Percentiles rank a stretch among this genome's conserved stretches.
These are phyloP conservation scores for Sylvicola fuscatus DNA, from an alignment of 2,888 invertebrate species.

Conservation along the genomic window DNA sequence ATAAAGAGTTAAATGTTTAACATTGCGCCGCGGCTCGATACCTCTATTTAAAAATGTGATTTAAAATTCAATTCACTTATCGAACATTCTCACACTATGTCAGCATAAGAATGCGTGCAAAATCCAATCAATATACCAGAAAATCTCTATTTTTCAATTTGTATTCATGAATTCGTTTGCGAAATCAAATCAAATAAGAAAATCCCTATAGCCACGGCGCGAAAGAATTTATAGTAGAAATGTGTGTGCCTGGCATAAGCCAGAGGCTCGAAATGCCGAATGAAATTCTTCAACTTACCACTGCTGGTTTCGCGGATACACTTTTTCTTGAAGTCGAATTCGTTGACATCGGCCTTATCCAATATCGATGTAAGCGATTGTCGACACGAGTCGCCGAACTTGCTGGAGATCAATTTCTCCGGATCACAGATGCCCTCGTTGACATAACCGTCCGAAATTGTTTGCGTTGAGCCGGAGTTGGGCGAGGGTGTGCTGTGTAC, in stretches of 20 bases:
- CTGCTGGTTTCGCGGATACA: slow-evolving; percentile 25
- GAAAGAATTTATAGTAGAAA: not conserved
- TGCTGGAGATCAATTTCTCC: slow-evolving; percentile 27
- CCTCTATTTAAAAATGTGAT: too few relatives aligned
- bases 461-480: slow-evolving; percentile 45
- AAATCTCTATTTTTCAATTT: too few relatives aligned
- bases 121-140: too few relatives aligned
- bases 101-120: not conserved
- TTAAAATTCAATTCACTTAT: not conserved
- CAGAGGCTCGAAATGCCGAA: not conserved
- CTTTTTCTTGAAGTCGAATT: slow-evolving; percentile 21
- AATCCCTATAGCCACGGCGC: not conserved
- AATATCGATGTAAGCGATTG: slow-evolving; percentile 23
- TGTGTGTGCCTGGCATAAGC: not conserved
- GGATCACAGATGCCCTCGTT: slow-evolving; percentile 57
- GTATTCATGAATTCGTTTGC: too few relatives aligned
- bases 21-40: too few relatives aligned
- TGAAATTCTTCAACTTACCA: slow-evolving; percentile 14
- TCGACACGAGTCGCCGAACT: slow-evolving; percentile 25
- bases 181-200: too few relatives aligned
- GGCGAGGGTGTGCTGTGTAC: slow-evolving; percentile 41
- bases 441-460: slow-evolving; percentile 57
- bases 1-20: too few relatives aligned
- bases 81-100: slow-evolving; percentile 1
- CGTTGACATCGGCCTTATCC: slow-evolving; percentile 11